These are phyloP conservation scores for Pampus argenteus DNA, from an alignment of 2,797 vertebrate genomes.

Conservation along the genomic window DNA sequence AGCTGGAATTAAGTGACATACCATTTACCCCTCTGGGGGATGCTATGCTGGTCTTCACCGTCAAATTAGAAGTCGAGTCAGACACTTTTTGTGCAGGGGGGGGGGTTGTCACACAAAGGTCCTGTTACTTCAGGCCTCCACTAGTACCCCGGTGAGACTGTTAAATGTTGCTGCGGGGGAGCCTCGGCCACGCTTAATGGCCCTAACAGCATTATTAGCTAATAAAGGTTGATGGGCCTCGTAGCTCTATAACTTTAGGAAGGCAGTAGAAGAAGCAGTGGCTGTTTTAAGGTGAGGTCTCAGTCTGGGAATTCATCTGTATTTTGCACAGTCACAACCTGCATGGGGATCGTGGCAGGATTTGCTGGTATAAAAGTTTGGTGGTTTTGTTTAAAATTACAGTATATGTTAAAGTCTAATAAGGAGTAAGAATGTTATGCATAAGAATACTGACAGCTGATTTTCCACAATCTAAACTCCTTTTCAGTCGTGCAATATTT, in stretches of 20 bases:
- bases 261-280: conserved; percentile 42
- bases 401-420: not conserved
- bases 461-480: not conserved
- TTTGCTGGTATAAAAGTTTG: not conserved
- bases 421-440: not conserved
- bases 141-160: conserved; percentile 57
- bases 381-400: not conserved
- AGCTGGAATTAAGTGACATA: conserved; percentile 39
- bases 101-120: conserved; percentile 58
- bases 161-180: conserved; percentile 72
- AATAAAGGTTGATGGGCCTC: conserved; percentile 80
- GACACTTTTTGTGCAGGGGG: conserved; percentile 51
- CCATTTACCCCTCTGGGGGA: conserved; percentile 33
- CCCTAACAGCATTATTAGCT: conserved; percentile 81
- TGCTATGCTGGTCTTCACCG: conserved; percentile 36
- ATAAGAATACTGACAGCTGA: not conserved
- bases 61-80: conserved; percentile 72
- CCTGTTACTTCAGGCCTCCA: conserved; percentile 59
- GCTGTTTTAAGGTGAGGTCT: conserved; percentile 45
- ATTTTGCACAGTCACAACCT: conserved; percentile 19
- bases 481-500: not conserved
- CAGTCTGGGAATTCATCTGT: conserved; percentile 26
- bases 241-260: conserved; percentile 68
- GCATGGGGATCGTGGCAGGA: not conserved
- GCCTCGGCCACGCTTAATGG: conserved; percentile 71